These are phyloP conservation scores for Formica aserva DNA, from an alignment of 2,888 invertebrate species.

Conservation along the genomic window DNA sequence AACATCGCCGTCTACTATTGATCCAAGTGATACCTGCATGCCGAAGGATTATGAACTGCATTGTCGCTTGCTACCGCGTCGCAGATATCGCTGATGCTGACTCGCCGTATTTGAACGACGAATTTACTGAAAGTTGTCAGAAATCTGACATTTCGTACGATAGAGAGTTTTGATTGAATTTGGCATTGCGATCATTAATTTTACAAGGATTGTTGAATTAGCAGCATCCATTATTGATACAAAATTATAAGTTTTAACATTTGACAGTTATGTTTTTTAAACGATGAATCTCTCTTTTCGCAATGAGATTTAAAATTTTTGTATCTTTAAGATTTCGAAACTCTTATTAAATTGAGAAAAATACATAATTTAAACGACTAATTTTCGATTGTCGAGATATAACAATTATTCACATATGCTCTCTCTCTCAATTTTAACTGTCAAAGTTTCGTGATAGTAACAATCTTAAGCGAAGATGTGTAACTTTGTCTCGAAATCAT, in stretches of 20 bases:
- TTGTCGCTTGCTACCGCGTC: conserved; percentile 15
- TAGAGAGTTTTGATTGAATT: neutral
- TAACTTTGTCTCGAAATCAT: conserved; percentile 23
- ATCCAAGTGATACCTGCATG: conserved; percentile 54
- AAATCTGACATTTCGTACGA: neutral
- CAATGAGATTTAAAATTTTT: neutral
- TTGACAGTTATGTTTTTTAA: neutral
- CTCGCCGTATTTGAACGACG: neutral
- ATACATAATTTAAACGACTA: neutral
- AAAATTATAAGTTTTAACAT: neutral
- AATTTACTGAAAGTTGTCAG: neutral
- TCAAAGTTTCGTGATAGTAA: neutral
- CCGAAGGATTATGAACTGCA: conserved; percentile 50
- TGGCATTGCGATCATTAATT: neutral
- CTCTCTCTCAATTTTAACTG: neutral
- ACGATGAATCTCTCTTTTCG: neutral
- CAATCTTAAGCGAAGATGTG: neutral
- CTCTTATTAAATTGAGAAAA: neutral
- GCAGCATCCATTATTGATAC: neutral
- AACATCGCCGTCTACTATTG: conserved; percentile 46
- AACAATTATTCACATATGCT: neutral
- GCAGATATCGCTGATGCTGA: conserved; percentile 19
- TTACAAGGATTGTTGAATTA: neutral
- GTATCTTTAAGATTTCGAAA: neutral
- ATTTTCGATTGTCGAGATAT: neutral